Evolutionary conservation across 2,888 invertebrate species (phyloP).

Genomic region (Nysson spinosus): DNA sequence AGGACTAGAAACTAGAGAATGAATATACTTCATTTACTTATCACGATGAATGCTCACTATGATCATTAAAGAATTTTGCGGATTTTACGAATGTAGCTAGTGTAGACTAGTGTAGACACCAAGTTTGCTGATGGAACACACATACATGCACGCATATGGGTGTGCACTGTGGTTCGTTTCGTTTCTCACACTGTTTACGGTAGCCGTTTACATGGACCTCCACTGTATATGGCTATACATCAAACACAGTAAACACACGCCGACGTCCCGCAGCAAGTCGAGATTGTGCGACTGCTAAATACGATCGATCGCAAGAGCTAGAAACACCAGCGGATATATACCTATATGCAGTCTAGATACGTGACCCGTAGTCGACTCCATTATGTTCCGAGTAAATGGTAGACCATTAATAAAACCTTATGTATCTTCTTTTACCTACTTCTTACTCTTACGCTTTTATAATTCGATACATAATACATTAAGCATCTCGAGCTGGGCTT

Average conservation of each 20-base stretch:
- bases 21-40: neutral
- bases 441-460: neutral
- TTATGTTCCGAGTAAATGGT: constrained; percentile 12
- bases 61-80: neutral
- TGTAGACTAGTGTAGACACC: neutral
- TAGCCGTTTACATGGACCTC: constrained; percentile 22
- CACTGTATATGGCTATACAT: constrained; percentile 31
- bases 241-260: constrained; percentile 40
- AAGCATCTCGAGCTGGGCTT: neutral
- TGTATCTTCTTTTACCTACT: neutral
- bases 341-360: constrained; percentile 36
- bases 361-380: constrained; percentile 37
- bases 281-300: constrained; percentile 54
- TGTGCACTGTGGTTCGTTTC: neutral
- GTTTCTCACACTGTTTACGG: constrained; percentile 27
- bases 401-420: neutral
- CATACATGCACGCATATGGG: neutral
- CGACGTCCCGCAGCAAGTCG: constrained; percentile 37
- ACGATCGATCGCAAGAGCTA: constrained; percentile 48
- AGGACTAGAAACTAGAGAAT: neutral
- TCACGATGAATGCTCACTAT: too few species aligned
- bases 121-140: constrained; percentile 3
- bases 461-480: neutral
- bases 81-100: neutral
- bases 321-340: constrained; percentile 41